Percentiles rank a stretch among this genome's conserved stretches.
phyloP scores from a whole-genome alignment of 2,888 invertebrate species.

The Teleogryllus oceanicus region DNA sequence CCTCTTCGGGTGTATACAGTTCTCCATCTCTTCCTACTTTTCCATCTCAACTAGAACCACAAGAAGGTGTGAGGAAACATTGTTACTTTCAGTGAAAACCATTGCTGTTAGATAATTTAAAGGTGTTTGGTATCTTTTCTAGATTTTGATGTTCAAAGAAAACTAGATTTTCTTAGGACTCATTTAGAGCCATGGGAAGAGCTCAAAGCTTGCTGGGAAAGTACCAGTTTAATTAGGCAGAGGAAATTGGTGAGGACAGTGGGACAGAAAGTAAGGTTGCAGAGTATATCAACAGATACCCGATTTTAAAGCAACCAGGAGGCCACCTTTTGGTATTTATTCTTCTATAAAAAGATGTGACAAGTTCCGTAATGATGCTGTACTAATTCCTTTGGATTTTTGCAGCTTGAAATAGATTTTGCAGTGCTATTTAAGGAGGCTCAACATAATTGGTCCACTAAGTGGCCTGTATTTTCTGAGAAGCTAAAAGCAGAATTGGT shows the following conservation, averaged over 20 bases:
- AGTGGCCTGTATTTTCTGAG: neutral
- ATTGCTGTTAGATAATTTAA: no score
- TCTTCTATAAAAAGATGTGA: neutral
- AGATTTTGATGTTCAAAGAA: no score
- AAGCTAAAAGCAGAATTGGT: neutral
- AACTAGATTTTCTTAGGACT: neutral
- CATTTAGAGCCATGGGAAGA: neutral
- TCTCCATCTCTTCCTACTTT: no score
- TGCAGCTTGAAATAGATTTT: neutral
- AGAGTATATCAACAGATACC: neutral
- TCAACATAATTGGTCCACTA: neutral
- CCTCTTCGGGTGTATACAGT: no score
- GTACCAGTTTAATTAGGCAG: neutral
- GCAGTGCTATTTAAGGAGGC: neutral
- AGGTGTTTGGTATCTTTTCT: no score
- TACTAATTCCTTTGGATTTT: neutral
- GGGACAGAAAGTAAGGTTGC: neutral
- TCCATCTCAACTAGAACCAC: no score
- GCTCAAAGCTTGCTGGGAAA: neutral
- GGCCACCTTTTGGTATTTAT: neutral
- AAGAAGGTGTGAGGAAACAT: no score
- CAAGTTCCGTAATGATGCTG: neutral
- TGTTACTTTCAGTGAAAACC: no score
- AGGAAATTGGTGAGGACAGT: neutral
- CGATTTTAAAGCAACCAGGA: neutral